Base-by-base conservation (phyloP, 2,888 invertebrate species). In the Euplagia quadripunctaria region DNA sequence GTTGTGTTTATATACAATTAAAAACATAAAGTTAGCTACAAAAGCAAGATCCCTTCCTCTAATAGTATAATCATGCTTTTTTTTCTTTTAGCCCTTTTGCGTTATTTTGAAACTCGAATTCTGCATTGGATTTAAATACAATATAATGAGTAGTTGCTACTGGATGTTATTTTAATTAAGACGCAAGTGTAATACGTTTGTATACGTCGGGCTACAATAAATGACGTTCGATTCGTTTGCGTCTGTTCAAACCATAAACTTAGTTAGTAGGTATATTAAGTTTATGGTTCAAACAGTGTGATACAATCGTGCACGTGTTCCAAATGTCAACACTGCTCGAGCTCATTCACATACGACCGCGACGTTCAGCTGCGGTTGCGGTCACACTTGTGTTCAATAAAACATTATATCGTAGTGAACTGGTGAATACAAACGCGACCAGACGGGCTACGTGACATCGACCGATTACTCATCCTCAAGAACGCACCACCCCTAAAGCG, bases 361-460 rank as follows among this genome's bases (percentile, higher is more conserved):
- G 51, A 14, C 31, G 31, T 14, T 17, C 41, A 31, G 16, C 31
- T 49, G 69, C 69, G 69, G 69, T 69, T 31, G 31, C 31, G 31
- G 31, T 31, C 43, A 68, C 69, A 58, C 31, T 61, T 31, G 17
- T 31, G 46, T 8, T 69, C 20, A 61, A 69, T 61, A 69, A 61
- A 41, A 69, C 69, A 69, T 69, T 6, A 55, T 14, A n/a, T 61
- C 42, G 20, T 68, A 46, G 6, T 46, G 43, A 46, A 31, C 31
- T 31, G 55, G 68, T 68, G 58, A 55, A 68, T 20, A 42, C 58
- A 46, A 68, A 68, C 46, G 16, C 68, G 17, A 11, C 8, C 31
- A 61, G 58, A 42, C 52, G 11, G 68, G 20, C 58, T 69, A 69
- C 58, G 69, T 69, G 69, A 61, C 61, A 9, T n/a, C 46, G 46